A percentile compares a stretch with the other conserved stretches of the same genome.
These are phyloP conservation scores for Helicoverpa assulta DNA, from an alignment of 2,888 invertebrate species.

Conservation along the genomic window DNA sequence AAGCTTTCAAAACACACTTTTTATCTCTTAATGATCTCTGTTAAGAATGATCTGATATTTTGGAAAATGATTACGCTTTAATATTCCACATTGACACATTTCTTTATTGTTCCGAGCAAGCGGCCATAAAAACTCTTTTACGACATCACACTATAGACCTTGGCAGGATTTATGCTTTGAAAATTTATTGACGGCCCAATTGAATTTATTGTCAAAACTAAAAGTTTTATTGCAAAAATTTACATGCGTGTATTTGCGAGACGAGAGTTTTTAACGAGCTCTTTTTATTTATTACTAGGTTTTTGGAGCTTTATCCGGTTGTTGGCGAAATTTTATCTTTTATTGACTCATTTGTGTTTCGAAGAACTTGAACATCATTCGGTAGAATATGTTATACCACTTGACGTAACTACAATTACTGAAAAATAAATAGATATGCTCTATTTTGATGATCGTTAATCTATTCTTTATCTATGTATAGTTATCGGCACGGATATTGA, in stretches of 20 bases:
- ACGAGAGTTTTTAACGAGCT: constrained; percentile 58
- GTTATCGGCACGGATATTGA: too few species aligned
- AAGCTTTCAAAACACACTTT: constrained; percentile 19
- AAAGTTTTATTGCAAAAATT: constrained; percentile 78
- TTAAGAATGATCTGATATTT: constrained; percentile 31
- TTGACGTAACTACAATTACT: too few species aligned
- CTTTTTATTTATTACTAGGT: constrained; percentile 52
- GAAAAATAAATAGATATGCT: too few species aligned
- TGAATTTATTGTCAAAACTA: constrained; percentile 84
- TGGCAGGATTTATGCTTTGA: constrained; percentile 78
- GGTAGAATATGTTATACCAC: too few species aligned
- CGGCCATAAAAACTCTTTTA: constrained; percentile 76
- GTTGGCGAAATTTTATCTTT: constrained; percentile 20
- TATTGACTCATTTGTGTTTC: constrained; percentile 20
- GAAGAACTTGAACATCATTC: neutral
- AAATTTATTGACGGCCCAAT: constrained; percentile 82
- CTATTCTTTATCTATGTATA: too few species aligned
- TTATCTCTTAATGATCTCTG: constrained; percentile 1
- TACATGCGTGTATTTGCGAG: constrained; percentile 65
- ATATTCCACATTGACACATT: constrained; percentile 65
- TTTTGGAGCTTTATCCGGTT: constrained; percentile 27
- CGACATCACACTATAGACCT: constrained; percentile 75
- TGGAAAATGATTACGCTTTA: constrained; percentile 56
- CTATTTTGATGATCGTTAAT: too few species aligned
- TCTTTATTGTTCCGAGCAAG: constrained; percentile 71